phyloP scores from a whole-genome alignment of 1,140 invertebrate genomes.

The Periplaneta americana region DNA sequence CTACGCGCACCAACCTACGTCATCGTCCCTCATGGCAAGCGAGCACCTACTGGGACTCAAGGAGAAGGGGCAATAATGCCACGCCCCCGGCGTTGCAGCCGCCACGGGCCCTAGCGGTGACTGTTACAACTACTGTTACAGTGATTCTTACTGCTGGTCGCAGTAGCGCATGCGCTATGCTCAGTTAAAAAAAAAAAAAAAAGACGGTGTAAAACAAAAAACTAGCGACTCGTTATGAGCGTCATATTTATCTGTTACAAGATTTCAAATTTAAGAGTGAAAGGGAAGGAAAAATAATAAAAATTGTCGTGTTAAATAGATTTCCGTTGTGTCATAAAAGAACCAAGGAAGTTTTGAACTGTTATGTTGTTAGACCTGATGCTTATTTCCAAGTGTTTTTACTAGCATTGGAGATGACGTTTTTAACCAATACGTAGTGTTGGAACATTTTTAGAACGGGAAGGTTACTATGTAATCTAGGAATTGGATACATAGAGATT shows the following conservation, averaged over 20 bases:
- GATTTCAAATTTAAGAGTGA: too few species aligned
- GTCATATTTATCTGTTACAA: background rate
- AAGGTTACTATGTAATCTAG: background rate
- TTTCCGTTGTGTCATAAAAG: background rate
- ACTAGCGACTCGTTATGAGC: background rate
- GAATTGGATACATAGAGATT: background rate
- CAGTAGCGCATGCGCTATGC: background rate
- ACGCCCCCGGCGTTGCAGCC: constrained; percentile 4
- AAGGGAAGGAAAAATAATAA: too few species aligned
- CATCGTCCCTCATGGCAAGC: constrained; percentile 48
- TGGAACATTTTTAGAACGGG: background rate
- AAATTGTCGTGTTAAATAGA: background rate
- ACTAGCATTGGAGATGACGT: background rate
- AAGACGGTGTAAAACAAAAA: background rate
- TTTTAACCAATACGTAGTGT: background rate
- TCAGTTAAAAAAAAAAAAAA: background rate
- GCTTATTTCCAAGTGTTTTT: background rate
- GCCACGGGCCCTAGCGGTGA: background rate
- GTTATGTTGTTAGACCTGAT: background rate
- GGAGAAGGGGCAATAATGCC: constrained; percentile 41
- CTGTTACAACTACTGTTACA: constrained; percentile 7
- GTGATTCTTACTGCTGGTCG: constrained; percentile 14
- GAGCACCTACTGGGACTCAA: constrained; percentile 49
- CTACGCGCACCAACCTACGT: constrained; percentile 85
- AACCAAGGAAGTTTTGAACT: too few species aligned